Evolutionary conservation across 2,888 invertebrate genomes (phyloP).

Genomic region (Noctua comes): DNA sequence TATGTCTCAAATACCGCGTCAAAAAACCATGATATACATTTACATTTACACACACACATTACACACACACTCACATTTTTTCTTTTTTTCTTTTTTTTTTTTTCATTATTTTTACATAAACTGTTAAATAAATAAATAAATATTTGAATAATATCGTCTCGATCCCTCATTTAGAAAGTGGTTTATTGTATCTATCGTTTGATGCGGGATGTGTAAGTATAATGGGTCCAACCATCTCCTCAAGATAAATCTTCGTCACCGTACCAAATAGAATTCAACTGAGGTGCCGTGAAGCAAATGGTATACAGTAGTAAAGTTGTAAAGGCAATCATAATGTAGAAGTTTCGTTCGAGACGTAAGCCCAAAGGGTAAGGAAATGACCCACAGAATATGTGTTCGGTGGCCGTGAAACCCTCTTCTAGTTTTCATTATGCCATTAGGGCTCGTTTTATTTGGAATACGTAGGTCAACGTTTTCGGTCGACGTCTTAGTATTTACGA

Average conservation of each 20-base stretch:
- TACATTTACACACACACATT: too few relatives aligned
- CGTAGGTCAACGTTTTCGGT: constrained; percentile 14
- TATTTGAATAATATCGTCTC: not conserved
- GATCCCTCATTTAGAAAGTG: not conserved
- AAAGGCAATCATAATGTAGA: constrained; percentile 37
- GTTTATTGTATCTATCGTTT: not conserved
- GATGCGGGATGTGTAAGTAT: not conserved
- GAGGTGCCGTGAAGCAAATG: constrained; percentile 22
- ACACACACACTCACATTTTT: too few relatives aligned
- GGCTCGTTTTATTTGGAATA: constrained; percentile 45
- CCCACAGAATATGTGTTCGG: constrained; percentile 47
- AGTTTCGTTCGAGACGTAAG: constrained; percentile 28
- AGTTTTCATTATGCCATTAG: constrained; percentile 37
- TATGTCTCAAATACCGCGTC: not conserved
- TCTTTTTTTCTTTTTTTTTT: too few relatives aligned
- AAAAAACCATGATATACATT: not conserved
- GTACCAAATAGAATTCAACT: not conserved
- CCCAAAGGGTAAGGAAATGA: constrained; percentile 54
- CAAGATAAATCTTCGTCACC: not conserved
- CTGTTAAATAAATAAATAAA: too few relatives aligned
- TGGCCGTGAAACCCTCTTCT: constrained; percentile 48
- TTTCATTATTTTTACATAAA: too few relatives aligned
- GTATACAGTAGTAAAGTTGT: constrained; percentile 39
- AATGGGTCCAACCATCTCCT: not conserved
- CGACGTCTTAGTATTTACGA: constrained; percentile 19